Base-by-base conservation (phyloP, 1,140 invertebrate species). In the Lucilia cuprina region DNA sequence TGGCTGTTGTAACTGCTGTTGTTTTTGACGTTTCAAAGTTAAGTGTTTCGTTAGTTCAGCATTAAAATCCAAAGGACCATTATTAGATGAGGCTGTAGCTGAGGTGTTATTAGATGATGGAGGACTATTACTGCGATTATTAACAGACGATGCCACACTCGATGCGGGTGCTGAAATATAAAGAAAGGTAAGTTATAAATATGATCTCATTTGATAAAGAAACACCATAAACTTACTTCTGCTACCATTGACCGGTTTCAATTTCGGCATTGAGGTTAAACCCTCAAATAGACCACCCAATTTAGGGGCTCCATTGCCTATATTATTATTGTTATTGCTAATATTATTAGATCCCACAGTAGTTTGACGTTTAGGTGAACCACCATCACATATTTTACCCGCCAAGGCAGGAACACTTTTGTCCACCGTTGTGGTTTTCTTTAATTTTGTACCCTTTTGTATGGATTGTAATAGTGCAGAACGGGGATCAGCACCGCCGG, bases 371-470 rank as follows among this genome's bases (percentile, higher is more conserved):
- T 75, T 89, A 83, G 55, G 92, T 90, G 7, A 89, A 86, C 82
- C 88, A 90, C 7, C 92, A 75, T 82, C 83, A 30, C 65, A 83
- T 88, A 85, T 86, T 87, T 88, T 85, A 92, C 96, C 96, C 85
- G 93, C 91, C 84, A 97, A 91, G 83, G 94, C 88, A 2, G 97
- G 97, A 65, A 94, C 94, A 93, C 97, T 98, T 91, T 97, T 96
- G 89, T 98, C 97, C 88, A 96, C 95, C 9, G 97, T 98, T 1
- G 95, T 94, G 84, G 96, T 94, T 92, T 98, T 98, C 90, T 97
- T 98, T 84, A 98, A 92, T 84, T 93, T 93, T 82, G 95, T 93
- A 75, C 97, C 97, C 90, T 95, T 94, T 86, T 96, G 94, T 87
- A 98, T 98, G 74, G 96, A 96, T 86, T 94, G 94, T 34, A 98